Base-by-base conservation (phyloP, 2,113 vertebrate genomes). In the Rana temporaria region DNA sequence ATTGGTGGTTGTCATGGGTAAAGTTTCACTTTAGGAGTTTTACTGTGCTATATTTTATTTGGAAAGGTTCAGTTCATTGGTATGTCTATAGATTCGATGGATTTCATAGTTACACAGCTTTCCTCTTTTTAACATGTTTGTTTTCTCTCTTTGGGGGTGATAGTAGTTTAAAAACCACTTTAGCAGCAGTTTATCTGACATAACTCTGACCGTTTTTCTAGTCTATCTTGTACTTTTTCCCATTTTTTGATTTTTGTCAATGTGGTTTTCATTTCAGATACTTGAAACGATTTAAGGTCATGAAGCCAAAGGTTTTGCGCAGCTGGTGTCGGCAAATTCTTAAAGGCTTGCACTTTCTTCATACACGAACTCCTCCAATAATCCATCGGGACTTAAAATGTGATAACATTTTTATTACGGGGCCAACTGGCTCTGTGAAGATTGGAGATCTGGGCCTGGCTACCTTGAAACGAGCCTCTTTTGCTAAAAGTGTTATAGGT, bases 371-470 rank as follows among this genome's bases (percentile, higher is more conserved):
- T 1, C 97, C 98, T 53, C 98, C 98, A 48, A 99, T 99, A 88
- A 99, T 99, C 91, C 98, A 99, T 92, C 92, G 98, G 81, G 98
- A 99, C 89, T 95, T 99, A 59, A 99, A 99, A 91, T 99, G 98
- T 68, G 98, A 99, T 91, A 99, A 99, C 92, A 99, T 99, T 92
- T 99, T 99, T 90, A 99, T 99, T 90, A 99, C 98, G 3, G 98
- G 98, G 79, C 98, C 98, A 70, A 98, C 98, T 0, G 98, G 98
- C 85, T 99, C 98, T 3, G 98, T 99, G 84, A 99, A 99, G 90
- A 99, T 99, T 1, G 98, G 98, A 30, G 98, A 99, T 84, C 92
- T 99, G 85, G 98, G 98, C 78, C 86, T 99, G 85, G 98, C 98
- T 60, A 99, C 98, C 20, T 93, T 99, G 81, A 99, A 99, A 90